Percentiles rank a stretch among this genome's conserved stretches.
Conservation (phyloP, 2,797 vertebrate species). For the Carapus acus region DNA sequence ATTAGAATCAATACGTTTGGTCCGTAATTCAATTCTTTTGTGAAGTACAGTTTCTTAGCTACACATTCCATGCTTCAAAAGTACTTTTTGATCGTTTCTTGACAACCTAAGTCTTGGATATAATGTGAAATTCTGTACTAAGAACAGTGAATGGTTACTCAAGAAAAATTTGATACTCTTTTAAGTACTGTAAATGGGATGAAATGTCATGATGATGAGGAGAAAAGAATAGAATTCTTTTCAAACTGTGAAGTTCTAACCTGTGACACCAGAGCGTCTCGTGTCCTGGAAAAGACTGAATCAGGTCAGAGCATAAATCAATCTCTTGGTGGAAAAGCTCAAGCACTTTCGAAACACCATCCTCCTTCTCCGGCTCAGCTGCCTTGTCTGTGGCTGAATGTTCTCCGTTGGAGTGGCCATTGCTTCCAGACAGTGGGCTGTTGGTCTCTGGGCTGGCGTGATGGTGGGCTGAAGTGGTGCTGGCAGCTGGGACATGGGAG, state of each 20-base stretch:
- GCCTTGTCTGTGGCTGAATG: constrained; percentile 24
- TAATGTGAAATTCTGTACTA: too few species aligned
- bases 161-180: too few species aligned
- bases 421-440: constrained; percentile 20
- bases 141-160: too few species aligned
- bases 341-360: constrained; percentile 51
- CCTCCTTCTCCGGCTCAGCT: constrained; percentile 44
- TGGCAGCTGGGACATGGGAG: constrained; percentile 48
- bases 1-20: too few species aligned
- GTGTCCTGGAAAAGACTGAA: constrained; percentile 89
- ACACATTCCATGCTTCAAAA: too few species aligned
- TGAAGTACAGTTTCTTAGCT: too few species aligned
- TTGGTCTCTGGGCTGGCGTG: constrained; percentile 31
- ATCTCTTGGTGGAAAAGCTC: constrained; percentile 81
- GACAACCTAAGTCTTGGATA: too few species aligned
- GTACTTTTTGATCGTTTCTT: too few species aligned
- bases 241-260: constrained; percentile 69
- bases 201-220: too few species aligned
- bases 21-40: too few species aligned
- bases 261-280: constrained; percentile 98
- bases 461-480: constrained; percentile 37
- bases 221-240: background rate
- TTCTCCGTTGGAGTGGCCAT: constrained; percentile 69
- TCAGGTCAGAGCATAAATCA: constrained; percentile 88
- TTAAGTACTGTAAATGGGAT: too few species aligned